These are phyloP conservation scores for Bubo bubo DNA, from an alignment of 2,113 vertebrate genomes.

Conservation along the genomic window DNA sequence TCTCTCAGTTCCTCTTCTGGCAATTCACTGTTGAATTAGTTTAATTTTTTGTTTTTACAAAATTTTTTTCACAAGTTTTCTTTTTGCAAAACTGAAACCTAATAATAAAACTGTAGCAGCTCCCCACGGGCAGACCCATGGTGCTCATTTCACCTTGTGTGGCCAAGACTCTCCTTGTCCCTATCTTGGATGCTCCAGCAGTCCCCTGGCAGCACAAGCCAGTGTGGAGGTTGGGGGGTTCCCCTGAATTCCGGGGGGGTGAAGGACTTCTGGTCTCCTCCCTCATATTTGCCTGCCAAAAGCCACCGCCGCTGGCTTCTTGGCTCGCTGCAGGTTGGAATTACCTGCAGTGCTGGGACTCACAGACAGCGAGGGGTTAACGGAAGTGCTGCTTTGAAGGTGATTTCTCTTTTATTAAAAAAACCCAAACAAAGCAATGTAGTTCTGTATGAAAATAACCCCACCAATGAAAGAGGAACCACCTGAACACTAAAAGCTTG, in stretches of 20 bases:
- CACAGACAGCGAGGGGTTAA: neutral
- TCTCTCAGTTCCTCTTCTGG: neutral
- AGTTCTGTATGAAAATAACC: conserved; percentile 8
- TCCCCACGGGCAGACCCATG: accelerated
- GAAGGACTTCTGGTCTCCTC: neutral
- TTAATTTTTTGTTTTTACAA: neutral
- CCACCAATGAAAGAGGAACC: neutral
- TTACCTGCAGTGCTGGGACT: neutral
- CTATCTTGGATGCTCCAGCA: too few species aligned
- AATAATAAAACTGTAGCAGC: neutral
- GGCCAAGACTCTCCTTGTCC: too few species aligned
- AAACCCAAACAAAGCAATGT: neutral
- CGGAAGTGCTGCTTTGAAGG: neutral
- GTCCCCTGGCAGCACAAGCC: neutral
- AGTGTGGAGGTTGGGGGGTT: accelerated
- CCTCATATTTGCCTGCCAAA: neutral
- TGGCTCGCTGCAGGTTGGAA: neutral
- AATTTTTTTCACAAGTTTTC: neutral
- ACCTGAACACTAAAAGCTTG: neutral
- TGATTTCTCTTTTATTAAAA: conserved; percentile 20
- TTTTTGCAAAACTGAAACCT: neutral
- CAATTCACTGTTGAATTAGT: too few species aligned
- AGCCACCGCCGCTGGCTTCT: neutral
- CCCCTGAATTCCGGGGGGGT: neutral
- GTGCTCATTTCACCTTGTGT: neutral